phyloP scores from a whole-genome alignment of 2,113 vertebrate species.

The Bos javanicus region DNA sequence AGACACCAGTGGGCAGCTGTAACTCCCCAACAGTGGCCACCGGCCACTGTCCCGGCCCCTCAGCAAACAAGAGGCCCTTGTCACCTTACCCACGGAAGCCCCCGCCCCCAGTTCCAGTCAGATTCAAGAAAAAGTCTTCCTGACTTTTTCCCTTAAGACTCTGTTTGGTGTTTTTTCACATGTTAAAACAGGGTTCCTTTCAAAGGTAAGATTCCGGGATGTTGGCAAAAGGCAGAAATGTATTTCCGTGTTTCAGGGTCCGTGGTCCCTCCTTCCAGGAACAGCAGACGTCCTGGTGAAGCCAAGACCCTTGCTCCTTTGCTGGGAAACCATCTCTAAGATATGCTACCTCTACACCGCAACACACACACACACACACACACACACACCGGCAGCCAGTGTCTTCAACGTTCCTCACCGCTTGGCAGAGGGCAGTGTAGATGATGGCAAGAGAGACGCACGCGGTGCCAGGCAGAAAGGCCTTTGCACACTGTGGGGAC shows the following conservation, averaged over 20 bases:
- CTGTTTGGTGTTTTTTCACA: no score
- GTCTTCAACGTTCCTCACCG: fast-evolving
- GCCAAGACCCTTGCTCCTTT: background rate
- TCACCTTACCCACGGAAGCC: background rate
- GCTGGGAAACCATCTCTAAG: background rate
- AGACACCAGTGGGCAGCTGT: fast-evolving
- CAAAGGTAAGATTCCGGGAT: fast-evolving
- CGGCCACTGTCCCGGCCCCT: background rate
- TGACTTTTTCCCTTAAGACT: no score
- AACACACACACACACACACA: background rate
- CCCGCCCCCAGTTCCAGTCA: background rate
- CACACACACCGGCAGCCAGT: fast-evolving
- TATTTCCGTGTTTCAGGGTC: fast-evolving
- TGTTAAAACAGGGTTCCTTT: background rate
- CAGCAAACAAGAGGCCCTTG: background rate
- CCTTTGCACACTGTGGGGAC: background rate
- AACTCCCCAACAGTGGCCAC: background rate
- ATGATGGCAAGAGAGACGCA: background rate
- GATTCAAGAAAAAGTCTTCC: background rate
- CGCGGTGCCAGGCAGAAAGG: slow-evolving; percentile 39
- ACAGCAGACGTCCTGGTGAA: background rate
- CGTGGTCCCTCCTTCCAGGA: background rate
- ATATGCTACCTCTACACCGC: fast-evolving
- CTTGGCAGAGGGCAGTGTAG: background rate
- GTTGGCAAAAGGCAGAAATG: background rate